A percentile compares a stretch with the other conserved stretches of the same genome.
Conservation (phyloP, 1,140 invertebrate species). For the Phocides pigmalion region DNA sequence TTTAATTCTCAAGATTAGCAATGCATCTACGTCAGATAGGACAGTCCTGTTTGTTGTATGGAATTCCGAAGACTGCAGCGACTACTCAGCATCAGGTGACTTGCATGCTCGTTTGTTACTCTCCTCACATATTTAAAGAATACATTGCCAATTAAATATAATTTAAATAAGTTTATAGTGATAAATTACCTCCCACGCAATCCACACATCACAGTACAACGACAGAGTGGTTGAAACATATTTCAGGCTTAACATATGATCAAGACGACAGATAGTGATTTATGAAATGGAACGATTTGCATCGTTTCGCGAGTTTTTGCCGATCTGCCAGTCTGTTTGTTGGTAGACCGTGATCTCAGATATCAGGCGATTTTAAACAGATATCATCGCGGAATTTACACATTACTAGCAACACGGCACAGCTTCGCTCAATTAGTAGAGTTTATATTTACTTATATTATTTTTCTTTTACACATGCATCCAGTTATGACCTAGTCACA, state of each 20-base stretch:
- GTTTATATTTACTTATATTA: no score
- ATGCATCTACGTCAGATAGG: no score
- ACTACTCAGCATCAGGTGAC: no score
- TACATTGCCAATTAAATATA: slow-evolving; percentile 23
- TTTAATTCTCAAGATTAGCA: no score
- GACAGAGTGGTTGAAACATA: slow-evolving; percentile 22
- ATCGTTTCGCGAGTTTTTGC: not conserved
- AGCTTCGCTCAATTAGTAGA: no score
- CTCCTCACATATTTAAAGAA: no score
- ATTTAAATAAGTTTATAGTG: slow-evolving; percentile 1
- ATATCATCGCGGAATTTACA: not conserved
- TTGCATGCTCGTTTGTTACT: no score
- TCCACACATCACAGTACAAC: slow-evolving; percentile 19
- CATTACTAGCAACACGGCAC: no score
- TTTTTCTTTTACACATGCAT: no score
- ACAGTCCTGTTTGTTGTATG: no score
- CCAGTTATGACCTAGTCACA: no score
- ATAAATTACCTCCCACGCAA: slow-evolving; percentile 25
- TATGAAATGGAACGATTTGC: slow-evolving; percentile 22
- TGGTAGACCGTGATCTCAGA: not conserved
- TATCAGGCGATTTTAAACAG: not conserved
- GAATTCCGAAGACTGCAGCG: no score
- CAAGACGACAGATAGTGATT: slow-evolving; percentile 24
- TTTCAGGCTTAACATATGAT: slow-evolving; percentile 31
- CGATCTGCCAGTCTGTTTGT: not conserved